phyloP scores from a whole-genome alignment of 2,113 vertebrate species.

The Atractosteus spatula region DNA sequence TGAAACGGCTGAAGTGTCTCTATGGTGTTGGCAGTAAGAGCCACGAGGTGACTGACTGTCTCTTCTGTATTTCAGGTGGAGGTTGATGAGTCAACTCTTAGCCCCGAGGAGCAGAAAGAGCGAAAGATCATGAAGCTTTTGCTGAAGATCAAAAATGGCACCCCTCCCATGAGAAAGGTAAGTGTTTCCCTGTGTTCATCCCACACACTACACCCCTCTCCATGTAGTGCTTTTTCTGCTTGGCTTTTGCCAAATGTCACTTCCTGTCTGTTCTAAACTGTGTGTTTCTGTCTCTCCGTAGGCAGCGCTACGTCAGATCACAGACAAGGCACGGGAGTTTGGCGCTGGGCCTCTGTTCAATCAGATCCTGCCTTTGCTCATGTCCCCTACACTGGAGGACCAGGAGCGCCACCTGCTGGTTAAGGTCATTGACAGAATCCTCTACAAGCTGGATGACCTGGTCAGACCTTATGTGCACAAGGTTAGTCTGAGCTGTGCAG shows the following conservation, averaged over 20 bases:
- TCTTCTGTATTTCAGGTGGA: slow-evolving; percentile 75
- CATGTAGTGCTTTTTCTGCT: not conserved
- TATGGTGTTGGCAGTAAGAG: too few species aligned
- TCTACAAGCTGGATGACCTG: slow-evolving; percentile 96
- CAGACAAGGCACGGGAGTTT: slow-evolving; percentile 96
- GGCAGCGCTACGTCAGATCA: slow-evolving; percentile 95
- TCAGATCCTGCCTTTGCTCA: slow-evolving; percentile 93
- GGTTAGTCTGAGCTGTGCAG: slow-evolving; percentile 54
- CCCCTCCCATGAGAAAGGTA: slow-evolving; percentile 97
- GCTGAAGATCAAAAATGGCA: slow-evolving; percentile 97
- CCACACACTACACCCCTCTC: not conserved
- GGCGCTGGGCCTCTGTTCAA: slow-evolving; percentile 95
- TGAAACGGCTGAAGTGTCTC: too few species aligned
- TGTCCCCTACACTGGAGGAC: slow-evolving; percentile 97
- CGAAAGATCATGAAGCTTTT: slow-evolving; percentile 98
- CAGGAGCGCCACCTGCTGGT: slow-evolving; percentile 96
- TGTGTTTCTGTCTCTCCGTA: slow-evolving; percentile 35
- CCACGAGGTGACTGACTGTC: not conserved
- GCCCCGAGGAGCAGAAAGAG: slow-evolving; percentile 96
- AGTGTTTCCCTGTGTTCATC: slow-evolving; percentile 4
- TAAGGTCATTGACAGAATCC: slow-evolving; percentile 96
- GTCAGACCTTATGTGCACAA: slow-evolving; percentile 97
- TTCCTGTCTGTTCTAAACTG: not conserved
- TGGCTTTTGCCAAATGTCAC: not conserved
- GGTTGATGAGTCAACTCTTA: slow-evolving; percentile 96